Conservation (phyloP, 2,797 vertebrate genomes). For the Cryptoprocta ferox region DNA sequence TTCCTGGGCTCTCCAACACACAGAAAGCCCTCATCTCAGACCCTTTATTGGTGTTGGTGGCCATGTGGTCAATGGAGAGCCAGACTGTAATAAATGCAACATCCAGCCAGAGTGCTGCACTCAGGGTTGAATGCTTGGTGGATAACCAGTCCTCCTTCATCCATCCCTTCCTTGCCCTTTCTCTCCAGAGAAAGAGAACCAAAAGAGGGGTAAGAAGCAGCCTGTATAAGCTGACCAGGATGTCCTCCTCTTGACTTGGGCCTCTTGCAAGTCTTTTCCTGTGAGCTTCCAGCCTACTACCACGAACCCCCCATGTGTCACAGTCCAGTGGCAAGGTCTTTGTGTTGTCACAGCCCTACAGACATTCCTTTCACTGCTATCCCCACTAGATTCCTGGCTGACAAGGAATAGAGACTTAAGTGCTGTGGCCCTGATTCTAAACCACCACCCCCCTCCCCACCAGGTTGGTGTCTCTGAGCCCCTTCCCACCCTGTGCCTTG, state of each 20-base stretch:
- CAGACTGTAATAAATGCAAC: accelerated
- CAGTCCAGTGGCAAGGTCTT: background rate
- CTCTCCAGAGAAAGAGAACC: background rate
- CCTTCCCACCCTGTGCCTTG: accelerated
- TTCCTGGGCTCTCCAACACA: background rate
- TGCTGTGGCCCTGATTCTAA: background rate
- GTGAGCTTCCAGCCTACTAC: accelerated
- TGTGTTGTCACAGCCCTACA: background rate
- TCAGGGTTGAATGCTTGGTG: background rate
- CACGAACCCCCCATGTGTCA: background rate
- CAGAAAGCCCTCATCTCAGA: background rate
- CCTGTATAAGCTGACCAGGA: background rate
- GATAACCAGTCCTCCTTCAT: background rate
- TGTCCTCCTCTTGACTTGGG: too few relatives aligned
- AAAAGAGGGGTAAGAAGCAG: background rate
- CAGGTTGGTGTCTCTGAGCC: background rate
- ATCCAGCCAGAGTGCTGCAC: accelerated
- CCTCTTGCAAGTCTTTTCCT: background rate
- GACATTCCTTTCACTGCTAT: background rate
- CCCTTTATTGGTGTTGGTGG: too few relatives aligned
- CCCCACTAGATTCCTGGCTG: background rate
- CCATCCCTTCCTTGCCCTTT: background rate
- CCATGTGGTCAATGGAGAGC: accelerated
- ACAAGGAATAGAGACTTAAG: background rate
- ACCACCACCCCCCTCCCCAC: accelerated